Evolutionary conservation across 2,113 vertebrate genomes (phyloP).

Genomic region (Mobula birostris): DNA sequence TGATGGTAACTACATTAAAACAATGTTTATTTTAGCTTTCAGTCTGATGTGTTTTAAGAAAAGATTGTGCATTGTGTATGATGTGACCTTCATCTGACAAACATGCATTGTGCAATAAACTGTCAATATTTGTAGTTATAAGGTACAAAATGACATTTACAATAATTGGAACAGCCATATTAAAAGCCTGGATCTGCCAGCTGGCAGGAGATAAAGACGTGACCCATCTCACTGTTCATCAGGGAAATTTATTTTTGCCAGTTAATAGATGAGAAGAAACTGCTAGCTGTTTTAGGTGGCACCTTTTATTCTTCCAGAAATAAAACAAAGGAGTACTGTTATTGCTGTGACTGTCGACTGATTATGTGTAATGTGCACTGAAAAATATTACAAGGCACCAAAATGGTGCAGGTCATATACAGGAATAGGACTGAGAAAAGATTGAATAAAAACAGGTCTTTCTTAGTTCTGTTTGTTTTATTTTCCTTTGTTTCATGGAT

Average conservation of each 20-base stretch:
- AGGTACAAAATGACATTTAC: slow-evolving; percentile 98
- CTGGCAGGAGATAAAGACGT: slow-evolving; percentile 87
- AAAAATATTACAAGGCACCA: slow-evolving; percentile 31
- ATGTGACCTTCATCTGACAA: slow-evolving; percentile 99
- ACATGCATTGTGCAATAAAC: slow-evolving; percentile 99
- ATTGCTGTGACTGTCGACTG: slow-evolving; percentile 8
- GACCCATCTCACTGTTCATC: slow-evolving; percentile 53
- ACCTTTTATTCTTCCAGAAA: slow-evolving; percentile 34
- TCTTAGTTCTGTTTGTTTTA: neutral
- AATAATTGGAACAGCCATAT: slow-evolving; percentile 99
- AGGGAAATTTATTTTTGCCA: slow-evolving; percentile 62
- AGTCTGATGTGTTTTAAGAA: slow-evolving; percentile 65
- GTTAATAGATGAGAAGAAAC: slow-evolving; percentile 69
- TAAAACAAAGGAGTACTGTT: slow-evolving; percentile 22
- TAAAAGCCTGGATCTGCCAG: slow-evolving; percentile 95
- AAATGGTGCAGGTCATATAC: slow-evolving; percentile 30
- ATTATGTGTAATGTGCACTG: slow-evolving; percentile 34
- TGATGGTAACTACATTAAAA: slow-evolving; percentile 10
- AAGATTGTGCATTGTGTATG: slow-evolving; percentile 94
- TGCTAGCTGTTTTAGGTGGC: slow-evolving; percentile 57
- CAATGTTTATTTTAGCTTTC: slow-evolving; percentile 28
- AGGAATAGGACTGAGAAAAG: slow-evolving; percentile 6
- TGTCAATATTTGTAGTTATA: slow-evolving; percentile 99
- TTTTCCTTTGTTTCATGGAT: neutral
- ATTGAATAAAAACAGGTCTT: slow-evolving; percentile 16